A percentile compares a stretch with the other conserved stretches of the same genome.
These are phyloP conservation scores for Excalfactoria chinensis DNA, from an alignment of 2,113 vertebrate species.

Conservation along the genomic window DNA sequence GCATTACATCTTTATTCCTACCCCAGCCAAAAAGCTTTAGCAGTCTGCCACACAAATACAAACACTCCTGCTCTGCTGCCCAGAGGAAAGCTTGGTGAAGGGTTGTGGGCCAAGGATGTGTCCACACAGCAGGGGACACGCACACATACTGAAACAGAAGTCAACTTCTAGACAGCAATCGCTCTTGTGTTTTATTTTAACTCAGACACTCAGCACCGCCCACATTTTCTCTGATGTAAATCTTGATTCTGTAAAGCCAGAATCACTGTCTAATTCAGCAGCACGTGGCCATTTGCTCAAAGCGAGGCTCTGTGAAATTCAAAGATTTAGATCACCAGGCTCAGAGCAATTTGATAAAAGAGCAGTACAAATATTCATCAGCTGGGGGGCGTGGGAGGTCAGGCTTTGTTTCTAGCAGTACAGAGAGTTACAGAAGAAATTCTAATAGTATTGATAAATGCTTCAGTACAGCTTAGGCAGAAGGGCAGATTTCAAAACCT, in stretches of 20 bases:
- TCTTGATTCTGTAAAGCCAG: conserved; percentile 16
- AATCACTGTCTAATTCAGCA: neutral
- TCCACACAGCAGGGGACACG: conserved; percentile 1
- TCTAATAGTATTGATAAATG: conserved; percentile 37
- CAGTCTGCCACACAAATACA: neutral
- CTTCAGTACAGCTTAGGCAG: conserved; percentile 44
- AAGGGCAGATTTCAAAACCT: neutral
- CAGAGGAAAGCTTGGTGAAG: neutral
- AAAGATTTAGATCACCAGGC: conserved; percentile 60
- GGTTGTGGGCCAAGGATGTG: neutral
- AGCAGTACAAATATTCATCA: neutral
- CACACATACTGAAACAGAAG: neutral
- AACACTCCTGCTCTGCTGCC: neutral
- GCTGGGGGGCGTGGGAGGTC: neutral
- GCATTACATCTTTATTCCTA: neutral
- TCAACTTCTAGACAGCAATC: neutral
- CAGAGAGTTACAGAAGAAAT: conserved; percentile 26
- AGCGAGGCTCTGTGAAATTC: conserved; percentile 5
- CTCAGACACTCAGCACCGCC: neutral
- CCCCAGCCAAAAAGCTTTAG: neutral
- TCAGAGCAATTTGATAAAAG: conserved; percentile 20
- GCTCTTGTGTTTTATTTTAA: conserved; percentile 7
- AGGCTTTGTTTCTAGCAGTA: conserved; percentile 13
- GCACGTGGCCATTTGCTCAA: conserved; percentile 9
- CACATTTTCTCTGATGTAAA: neutral